Evolutionary conservation across 2,888 invertebrate species (phyloP), one percentile per base, ranked within the genome.

Genomic region (Dryobotodes eremita): DNA sequence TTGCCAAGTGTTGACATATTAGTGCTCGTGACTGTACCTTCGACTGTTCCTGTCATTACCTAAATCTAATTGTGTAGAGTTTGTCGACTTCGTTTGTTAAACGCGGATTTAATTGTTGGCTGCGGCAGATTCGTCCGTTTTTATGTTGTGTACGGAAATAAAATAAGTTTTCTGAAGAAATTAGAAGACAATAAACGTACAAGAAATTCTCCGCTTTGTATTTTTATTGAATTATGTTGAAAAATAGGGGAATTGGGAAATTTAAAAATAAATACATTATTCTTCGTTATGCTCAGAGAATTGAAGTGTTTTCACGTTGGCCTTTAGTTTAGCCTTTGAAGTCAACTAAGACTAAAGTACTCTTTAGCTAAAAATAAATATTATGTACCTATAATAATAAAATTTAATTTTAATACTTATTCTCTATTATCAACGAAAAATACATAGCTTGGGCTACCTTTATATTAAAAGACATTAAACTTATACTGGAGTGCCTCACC

Each of bases 401-500:
- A 59, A 50, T 78, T 36, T 7, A 50, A 61, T 31, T 53, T 53
- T 5, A 53, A 15, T n/a, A 79, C 17, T 42, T 23, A 50, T 62
- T 46, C 46, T 17, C 36, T 26, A n/a, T 26, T 42, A 65, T 66
- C 13, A 53, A 36, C 46, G 15, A 65, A 69, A 57, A 77, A 42
- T 70, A 73, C 65, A 26, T 23, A 53, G 23, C 61, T 50, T 57
- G 55, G 50, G 48, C 36, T 59, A 62, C 59, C 72, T 85, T 64
- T 71, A 69, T 77, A 64, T 71, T 75, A 68, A 71, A 66, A 82
- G 80, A 80, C 82, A 85, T 86, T 87, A 89, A 89, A 90, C 83
- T 87, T 80, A 85, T 86, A 89, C 89, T 88, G 89, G 84, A 89
- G 88, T 85, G 82, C 82, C 79, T 88, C 84, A 85, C 86, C 75